phyloP scores from a whole-genome alignment of 92 coral and sea anemone genomes.

The Chrysogorgia sp. region DNA sequence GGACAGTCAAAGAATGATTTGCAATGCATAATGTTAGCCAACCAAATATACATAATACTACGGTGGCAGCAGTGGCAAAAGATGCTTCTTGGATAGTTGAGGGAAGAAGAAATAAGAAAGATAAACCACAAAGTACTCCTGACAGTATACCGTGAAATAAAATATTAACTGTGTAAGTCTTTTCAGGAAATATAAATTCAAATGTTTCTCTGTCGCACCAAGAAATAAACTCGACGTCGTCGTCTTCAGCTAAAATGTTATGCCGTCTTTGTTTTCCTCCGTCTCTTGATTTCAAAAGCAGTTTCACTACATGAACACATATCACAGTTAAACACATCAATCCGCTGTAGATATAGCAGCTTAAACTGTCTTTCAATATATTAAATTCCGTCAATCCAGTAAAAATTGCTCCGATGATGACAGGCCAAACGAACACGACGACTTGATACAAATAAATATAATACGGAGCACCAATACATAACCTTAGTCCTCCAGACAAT shows the following conservation, averaged over 20 bases:
- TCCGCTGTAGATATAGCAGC: conserved; percentile 79
- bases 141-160: conserved; percentile 67
- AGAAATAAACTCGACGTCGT: conserved; percentile 84
- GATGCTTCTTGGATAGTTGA: conserved; percentile 61
- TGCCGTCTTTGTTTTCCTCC: conserved; percentile 65
- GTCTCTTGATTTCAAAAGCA: conserved; percentile 60
- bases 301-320: conserved; percentile 60
- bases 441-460: conserved; percentile 84
- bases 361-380: conserved; percentile 52
- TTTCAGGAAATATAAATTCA: conserved; percentile 76
- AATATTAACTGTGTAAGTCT: conserved; percentile 65
- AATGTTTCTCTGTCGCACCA: conserved; percentile 86
- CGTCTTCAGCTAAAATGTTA: conserved; percentile 86
- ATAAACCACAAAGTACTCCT: conserved; percentile 68
- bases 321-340: conserved; percentile 63
- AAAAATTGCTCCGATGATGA: conserved; percentile 77
- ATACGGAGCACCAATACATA: conserved; percentile 78
- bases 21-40: conserved; percentile 87
- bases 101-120: conserved; percentile 83
- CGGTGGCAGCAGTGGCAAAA: conserved; percentile 65
- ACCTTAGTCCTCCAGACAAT: conserved; percentile 81
- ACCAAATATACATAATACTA: conserved; percentile 65
- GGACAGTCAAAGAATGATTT: conserved; percentile 76
- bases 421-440: conserved; percentile 72
- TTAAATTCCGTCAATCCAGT: conserved; percentile 75